Evolutionary conservation across 2,113 vertebrate genomes (phyloP), one percentile per base, ranked within the genome.

Genomic region (Tragulus kanchil): DNA sequence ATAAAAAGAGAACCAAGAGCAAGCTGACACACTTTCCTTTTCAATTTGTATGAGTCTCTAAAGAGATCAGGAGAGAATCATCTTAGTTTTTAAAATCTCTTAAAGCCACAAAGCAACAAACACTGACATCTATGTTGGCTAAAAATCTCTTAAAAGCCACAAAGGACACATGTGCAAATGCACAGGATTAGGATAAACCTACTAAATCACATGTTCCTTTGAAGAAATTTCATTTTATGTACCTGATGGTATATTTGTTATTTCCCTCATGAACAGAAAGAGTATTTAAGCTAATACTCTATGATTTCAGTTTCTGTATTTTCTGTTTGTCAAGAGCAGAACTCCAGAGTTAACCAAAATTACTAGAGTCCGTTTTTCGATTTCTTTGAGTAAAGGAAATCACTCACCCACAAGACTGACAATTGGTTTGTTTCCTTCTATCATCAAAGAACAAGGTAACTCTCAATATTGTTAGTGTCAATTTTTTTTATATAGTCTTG

Each of bases 401-500:
- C 94, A 98, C 92, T 98, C 96, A 98, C 71, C 81, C n/a, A 69
- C 98, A 98, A 97, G 92, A 98, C 8, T 98, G 97, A 98, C 97
- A 96, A 84, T 96, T 92, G 64, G 59, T 98, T 98, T 98, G 93
- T 96, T 98, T 98, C 98, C 94, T 94, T 98, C 78, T 98, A 93
- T 96, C 95, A 50, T 94, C 98, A 98, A 23, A 97, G 97, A 98
- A 98, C 90, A 96, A 36, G 96, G 98, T 98, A 98, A 98, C 97
- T 98, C 98, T 98, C 98, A 97, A 89, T 48, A 62, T 67, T 93
- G 93, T 97, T 98, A 97, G 98, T 97, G 85, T 52, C 93, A 65
- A 96, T 36, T 36, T 36, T 36, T 36, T 36, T 36, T 36, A 36
- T 36, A 36, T 36, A 36, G 36, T 36, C 52, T 54, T 54, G 52